A percentile compares a stretch with the other conserved stretches of the same genome.
These are phyloP conservation scores for Eumaeus atala DNA, from an alignment of 1,140 invertebrate species.

Conservation along the genomic window DNA sequence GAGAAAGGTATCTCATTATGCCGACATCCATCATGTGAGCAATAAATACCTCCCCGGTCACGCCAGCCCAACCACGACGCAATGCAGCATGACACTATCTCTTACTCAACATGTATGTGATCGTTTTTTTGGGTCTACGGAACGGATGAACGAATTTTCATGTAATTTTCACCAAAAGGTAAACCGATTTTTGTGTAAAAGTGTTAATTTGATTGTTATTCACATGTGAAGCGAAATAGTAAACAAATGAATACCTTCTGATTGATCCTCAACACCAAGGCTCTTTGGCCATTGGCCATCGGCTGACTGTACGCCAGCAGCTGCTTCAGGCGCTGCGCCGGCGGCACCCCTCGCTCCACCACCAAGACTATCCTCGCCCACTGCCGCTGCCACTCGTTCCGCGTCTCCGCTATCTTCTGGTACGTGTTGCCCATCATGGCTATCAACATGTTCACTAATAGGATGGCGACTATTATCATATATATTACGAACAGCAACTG, in stretches of 20 bases:
- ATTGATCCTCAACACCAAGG: slow-evolving; percentile 83
- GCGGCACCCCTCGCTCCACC: slow-evolving; percentile 94
- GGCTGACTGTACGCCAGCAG: slow-evolving; percentile 95
- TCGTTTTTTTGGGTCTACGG: too few relatives aligned
- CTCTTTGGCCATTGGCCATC: slow-evolving; percentile 92
- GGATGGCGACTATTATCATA: slow-evolving; percentile 96
- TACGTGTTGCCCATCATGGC: slow-evolving; percentile 99
- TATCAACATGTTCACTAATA: slow-evolving; percentile 98
- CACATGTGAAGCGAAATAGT: too few relatives aligned
- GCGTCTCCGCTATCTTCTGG: slow-evolving; percentile 96
- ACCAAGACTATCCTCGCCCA: slow-evolving; percentile 98
- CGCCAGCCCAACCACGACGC: too few relatives aligned
- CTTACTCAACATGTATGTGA: too few relatives aligned
- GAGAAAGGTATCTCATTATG: too few relatives aligned
- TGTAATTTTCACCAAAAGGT: too few relatives aligned
- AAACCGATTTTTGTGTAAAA: too few relatives aligned
- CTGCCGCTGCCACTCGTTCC: slow-evolving; percentile 99
- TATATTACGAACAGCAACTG: slow-evolving; percentile 95
- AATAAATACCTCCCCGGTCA: too few relatives aligned
- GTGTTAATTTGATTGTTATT: too few relatives aligned
- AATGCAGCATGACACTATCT: too few relatives aligned
- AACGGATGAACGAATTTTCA: too few relatives aligned
- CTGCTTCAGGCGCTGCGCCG: slow-evolving; percentile 87
- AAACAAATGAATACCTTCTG: slow-evolving; percentile 31
- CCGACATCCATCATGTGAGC: too few relatives aligned